Evolutionary conservation across 2,113 vertebrate species (phyloP).

Genomic region (Columba janthina): DNA sequence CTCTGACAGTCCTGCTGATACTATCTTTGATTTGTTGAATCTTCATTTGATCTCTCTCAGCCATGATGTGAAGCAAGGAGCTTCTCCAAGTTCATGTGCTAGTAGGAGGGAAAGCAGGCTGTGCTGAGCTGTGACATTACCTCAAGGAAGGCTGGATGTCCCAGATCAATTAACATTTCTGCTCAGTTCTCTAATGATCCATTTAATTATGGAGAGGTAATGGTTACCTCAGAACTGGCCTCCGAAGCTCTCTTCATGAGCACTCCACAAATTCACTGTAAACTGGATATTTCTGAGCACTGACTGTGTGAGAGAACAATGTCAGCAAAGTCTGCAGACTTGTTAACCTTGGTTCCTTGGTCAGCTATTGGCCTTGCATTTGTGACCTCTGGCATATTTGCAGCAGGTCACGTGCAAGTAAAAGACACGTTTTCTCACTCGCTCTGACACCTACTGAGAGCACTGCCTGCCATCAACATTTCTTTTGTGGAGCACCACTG

Average conservation of each 20-base stretch:
- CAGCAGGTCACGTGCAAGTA: not conserved
- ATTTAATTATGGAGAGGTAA: not conserved
- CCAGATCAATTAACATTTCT: not conserved
- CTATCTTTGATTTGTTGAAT: slow-evolving; percentile 14
- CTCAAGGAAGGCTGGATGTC: not conserved
- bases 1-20: not conserved
- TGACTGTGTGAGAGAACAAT: not conserved
- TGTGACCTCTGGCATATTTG: not conserved
- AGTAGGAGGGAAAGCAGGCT: not conserved
- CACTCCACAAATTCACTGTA: not conserved
- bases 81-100: not conserved
- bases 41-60: not conserved
- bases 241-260: not conserved
- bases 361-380: not conserved
- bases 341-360: not conserved
- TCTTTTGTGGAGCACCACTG: not conserved
- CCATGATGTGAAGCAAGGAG: not conserved
- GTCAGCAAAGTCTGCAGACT: not conserved
- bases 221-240: not conserved
- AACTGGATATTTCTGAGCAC: not conserved
- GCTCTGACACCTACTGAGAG: not conserved
- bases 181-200: not conserved
- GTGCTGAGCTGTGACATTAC: not conserved
- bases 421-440: not conserved
- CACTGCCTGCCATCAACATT: not conserved